Percentiles rank a stretch among this genome's conserved stretches.
These are phyloP conservation scores for Andrena fulva DNA, from an alignment of 2,888 invertebrate genomes.

Conservation along the genomic window DNA sequence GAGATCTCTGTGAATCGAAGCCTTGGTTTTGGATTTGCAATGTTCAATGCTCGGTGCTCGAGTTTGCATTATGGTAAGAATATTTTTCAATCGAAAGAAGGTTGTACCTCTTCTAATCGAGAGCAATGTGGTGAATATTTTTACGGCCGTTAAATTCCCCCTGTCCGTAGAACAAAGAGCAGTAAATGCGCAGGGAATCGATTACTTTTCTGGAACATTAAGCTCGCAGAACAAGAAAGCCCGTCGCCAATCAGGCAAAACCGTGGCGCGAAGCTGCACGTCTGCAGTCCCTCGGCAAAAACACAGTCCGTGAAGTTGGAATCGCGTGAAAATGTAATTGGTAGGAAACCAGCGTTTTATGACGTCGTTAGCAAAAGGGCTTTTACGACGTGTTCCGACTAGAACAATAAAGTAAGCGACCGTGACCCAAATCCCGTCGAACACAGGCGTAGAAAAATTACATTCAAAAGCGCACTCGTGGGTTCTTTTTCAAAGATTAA, in stretches of 20 bases:
- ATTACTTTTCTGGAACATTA: neutral
- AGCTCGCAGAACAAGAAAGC: conserved; percentile 17
- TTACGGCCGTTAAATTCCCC: neutral
- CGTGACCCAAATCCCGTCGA: conserved; percentile 58
- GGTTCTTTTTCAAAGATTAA: neutral
- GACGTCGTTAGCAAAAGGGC: conserved; percentile 48
- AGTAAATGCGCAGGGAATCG: neutral
- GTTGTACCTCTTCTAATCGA: neutral
- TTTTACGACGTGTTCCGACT: conserved; percentile 43
- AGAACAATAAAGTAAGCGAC: conserved; percentile 40
- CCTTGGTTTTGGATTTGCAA: no score
- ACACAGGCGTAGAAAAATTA: conserved; percentile 30
- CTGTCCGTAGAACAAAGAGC: neutral
- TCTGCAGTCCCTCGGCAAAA: neutral
- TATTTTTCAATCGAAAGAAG: neutral
- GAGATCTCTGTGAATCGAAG: no score
- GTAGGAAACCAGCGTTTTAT: conserved; percentile 26
- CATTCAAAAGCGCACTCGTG: conserved; percentile 21
- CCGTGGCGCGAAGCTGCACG: conserved; percentile 16
- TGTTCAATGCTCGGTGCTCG: no score
- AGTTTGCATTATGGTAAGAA: neutral
- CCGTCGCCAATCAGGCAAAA: conserved; percentile 7
- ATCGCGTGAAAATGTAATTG: conserved; percentile 39
- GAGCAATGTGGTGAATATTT: neutral
- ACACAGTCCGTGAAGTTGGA: neutral